These are phyloP conservation scores for Coptodon rendalli DNA, from an alignment of 2,113 vertebrate genomes.

Conservation along the genomic window DNA sequence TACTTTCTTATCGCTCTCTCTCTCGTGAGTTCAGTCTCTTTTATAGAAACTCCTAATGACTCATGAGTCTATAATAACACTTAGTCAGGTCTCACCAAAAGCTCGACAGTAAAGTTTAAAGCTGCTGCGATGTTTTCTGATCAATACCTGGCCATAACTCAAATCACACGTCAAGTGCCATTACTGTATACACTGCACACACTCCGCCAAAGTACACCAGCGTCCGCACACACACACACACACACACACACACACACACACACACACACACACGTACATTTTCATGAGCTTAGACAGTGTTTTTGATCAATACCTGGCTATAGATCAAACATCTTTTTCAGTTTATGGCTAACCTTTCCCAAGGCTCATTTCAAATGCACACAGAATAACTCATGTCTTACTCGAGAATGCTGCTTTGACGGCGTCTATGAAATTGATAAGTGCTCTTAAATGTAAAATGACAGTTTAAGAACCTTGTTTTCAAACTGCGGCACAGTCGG, in stretches of 20 bases:
- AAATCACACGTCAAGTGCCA: slow-evolving; percentile 52
- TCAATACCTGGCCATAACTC: slow-evolving; percentile 63
- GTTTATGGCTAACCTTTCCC: slow-evolving; percentile 57
- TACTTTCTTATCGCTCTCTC: background rate
- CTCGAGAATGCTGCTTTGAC: slow-evolving; percentile 45
- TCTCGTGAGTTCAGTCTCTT: background rate
- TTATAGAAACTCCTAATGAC: slow-evolving; percentile 38
- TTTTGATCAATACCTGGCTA: slow-evolving; percentile 70
- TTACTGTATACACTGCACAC: slow-evolving; percentile 34
- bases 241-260: background rate
- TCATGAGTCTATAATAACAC: slow-evolving; percentile 42
- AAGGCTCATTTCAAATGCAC: slow-evolving; percentile 47
- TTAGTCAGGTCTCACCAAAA: slow-evolving; percentile 54
- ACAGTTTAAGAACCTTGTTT: slow-evolving; percentile 67
- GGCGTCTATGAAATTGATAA: slow-evolving; percentile 62
- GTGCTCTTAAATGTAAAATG: slow-evolving; percentile 68
- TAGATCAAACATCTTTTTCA: slow-evolving; percentile 63
- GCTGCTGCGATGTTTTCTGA: slow-evolving; percentile 48
- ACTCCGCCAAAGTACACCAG: background rate
- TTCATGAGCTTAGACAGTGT: slow-evolving; percentile 53
- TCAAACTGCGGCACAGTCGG: slow-evolving; percentile 28
- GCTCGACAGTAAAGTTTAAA: slow-evolving; percentile 62
- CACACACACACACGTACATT: slow-evolving; percentile 11
- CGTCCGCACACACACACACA: background rate
- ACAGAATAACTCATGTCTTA: slow-evolving; percentile 48